Percentiles rank a stretch among this genome's conserved stretches.
phyloP scores from a whole-genome alignment of 1,140 invertebrate genomes.

The Drosophila bocqueti region DNA sequence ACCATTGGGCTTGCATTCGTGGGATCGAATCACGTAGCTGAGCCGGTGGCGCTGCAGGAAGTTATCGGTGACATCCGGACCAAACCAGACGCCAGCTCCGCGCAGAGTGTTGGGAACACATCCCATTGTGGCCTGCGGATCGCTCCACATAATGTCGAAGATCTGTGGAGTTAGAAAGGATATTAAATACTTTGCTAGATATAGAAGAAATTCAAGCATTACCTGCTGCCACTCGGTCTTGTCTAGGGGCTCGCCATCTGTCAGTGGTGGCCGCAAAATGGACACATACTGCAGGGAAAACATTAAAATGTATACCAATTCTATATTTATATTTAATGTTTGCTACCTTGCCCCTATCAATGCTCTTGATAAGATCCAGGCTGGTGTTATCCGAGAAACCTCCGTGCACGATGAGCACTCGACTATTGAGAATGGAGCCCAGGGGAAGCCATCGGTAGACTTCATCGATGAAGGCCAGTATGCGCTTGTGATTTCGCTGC shows the following conservation, averaged over 20 bases:
- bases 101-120: slow-evolving; percentile 93
- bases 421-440: slow-evolving; percentile 94
- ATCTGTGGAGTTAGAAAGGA: slow-evolving; percentile 86
- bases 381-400: slow-evolving; percentile 94
- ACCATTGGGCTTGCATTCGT: slow-evolving; percentile 96
- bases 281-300: slow-evolving; percentile 90
- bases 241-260: slow-evolving; percentile 88
- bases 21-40: slow-evolving; percentile 92
- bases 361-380: slow-evolving; percentile 89
- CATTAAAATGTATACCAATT: not conserved
- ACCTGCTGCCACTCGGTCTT: slow-evolving; percentile 93
- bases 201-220: slow-evolving; percentile 48
- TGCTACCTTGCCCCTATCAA: slow-evolving; percentile 91
- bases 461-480: slow-evolving; percentile 93
- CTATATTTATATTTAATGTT: slow-evolving; percentile 68
- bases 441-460: slow-evolving; percentile 96
- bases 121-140: slow-evolving; percentile 90
- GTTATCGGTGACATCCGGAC: slow-evolving; percentile 92
- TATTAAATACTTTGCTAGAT: not conserved
- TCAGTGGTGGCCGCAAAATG: slow-evolving; percentile 91
- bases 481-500: slow-evolving; percentile 88
- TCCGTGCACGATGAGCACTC: slow-evolving; percentile 95
- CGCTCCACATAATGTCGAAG: slow-evolving; percentile 96
- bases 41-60: slow-evolving; percentile 92
- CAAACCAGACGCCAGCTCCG: slow-evolving; percentile 96